Base-by-base conservation (phyloP, 2,888 invertebrate species). In the Clunio marinus region DNA sequence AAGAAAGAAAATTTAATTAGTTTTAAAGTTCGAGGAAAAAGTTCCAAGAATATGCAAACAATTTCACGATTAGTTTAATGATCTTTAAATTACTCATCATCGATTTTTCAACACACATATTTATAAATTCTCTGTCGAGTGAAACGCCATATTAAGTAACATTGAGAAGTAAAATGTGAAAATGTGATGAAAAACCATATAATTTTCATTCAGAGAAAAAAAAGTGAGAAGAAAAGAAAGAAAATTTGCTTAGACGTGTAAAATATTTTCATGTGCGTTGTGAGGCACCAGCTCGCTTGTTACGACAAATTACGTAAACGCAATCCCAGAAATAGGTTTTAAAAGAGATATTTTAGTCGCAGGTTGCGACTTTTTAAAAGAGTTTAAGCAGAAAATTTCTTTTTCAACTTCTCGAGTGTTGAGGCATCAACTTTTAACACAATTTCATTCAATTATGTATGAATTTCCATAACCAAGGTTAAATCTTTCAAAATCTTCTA, bases 121-220 rank as follows among this genome's bases (percentile, higher is more conserved):
- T n/a, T n/a, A n/a, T n/a, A 51, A 7, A 4, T 13, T 17, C 22
- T 51, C 51, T 51, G 7, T 22, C 51, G 51, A 57, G 4, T 10
- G 22, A 66, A 66, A 66, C 22, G 15, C 66, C 66, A 35, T 66
- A 66, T 66, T 66, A 66, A 66, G 66, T 55, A 66, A 66, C 55
- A 55, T 55, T 55, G 70, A 41, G 69, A 68, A 70, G 70, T 63
- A 65, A 28, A 25, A 41, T 69, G 62, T 65, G 66, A 58, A 70
- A 69, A 68, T 69, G 59, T 69, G 59, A 51, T 37, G 66, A 60
- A 17, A 63, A 59, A 66, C n/a, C n/a, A n/a, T n/a, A 46, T 27
- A 63, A 41, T 25, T 51, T 65, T 66, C 65, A 55, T 66, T 55
- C 55, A 66, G 15, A 63, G 25, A 15, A 1, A 27, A 28, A 17